Evolutionary conservation across 2,797 vertebrate genomes (phyloP), one percentile per base, ranked within the genome.

Genomic region (Poecilia gillii): DNA sequence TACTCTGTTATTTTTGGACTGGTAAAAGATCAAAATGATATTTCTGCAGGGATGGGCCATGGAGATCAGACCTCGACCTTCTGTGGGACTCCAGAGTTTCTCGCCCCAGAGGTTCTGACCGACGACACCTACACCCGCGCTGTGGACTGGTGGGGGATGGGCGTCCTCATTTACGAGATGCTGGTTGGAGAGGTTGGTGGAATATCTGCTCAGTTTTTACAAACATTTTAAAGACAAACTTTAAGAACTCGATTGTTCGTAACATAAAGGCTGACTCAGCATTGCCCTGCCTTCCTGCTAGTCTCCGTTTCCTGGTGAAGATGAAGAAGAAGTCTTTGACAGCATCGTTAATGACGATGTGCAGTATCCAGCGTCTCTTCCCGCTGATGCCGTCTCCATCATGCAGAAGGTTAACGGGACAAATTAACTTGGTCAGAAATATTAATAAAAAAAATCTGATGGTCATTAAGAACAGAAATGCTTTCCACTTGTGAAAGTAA

Each of bases 291-390:
- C 51, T 41, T 43, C 62, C 73, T 47, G 47, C 81, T 70, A 97
- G 97, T 97, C 96, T 84, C 98, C 98, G 0, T 99, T 99, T 90
- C 97, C 97, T 0, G 98, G 98, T 53, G 98, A 98, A 78, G 97
- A 98, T 0, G 98, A 99, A 85, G 98, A 99, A 85, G 98, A 98
- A 89, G 97, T 99, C 87, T 99, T 99, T n/a, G 97, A 98, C 88
- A 97, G 97, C 84, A 99, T 99, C 23, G 97, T 98, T 55, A 98
- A 97, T 0, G 95, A 96, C 1, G 97, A 98, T 1, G 96, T 97
- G 5, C 95, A 93, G 3, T 97, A 96, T 82, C 97, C 97, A 0
- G 86, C 75, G 0, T 97, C 95, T 79, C 95, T 99, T 68, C 96
- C 97, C 0, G 87, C 84, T 1, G 95, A 97, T n/a, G 95, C 96